Evolutionary conservation across 2,797 vertebrate genomes (phyloP), one percentile per base, ranked within the genome.

Genomic region (Malacoraja senta): DNA sequence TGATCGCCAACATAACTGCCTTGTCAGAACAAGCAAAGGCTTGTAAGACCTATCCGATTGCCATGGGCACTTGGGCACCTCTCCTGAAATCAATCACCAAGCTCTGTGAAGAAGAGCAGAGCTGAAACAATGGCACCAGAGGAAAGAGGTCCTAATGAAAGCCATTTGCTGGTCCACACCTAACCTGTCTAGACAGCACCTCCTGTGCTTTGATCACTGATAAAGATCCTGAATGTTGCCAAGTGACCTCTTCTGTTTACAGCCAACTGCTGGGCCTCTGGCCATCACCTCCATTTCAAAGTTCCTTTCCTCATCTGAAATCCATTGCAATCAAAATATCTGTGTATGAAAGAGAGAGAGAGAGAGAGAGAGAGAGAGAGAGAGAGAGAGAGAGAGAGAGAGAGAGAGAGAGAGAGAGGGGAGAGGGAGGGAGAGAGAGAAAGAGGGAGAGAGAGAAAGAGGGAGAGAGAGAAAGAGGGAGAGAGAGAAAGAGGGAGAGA

Each of bases 71-170:
- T 97, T 96, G 96, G 96, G 96, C 96, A 96, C 97, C 97, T 97
- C 97, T 96, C 96, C 93, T 96, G 97, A 97, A 98, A 98, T 97
- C 97, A 97, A 97, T 97, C 97, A 97, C 96, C 96, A 97, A 96
- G 97, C 97, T 96, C 95, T 94, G 95, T 95, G 95, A 96, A 96
- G 95, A 96, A 95, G 97, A 96, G 95, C 96, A 96, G 95, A 95
- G 94, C 95, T 93, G 94, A 95, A 96, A 96, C 96, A 94, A 95
- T 96, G 95, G 96, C 96, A 94, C 94, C 94, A 86, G 94, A 94
- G 95, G 94, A 95, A 94, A 95, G 94, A 94, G 95, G 93, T 95
- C 94, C 94, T 97, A 98, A 97, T 97, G 96, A 97, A 97, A 97
- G 95, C 97, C 97, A 97, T 97, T 97, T 96, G 96, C 95, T 95